Percentiles rank a stretch among this genome's conserved stretches.
These are phyloP conservation scores for Polypterus senegalus DNA, from an alignment of 2,113 vertebrate genomes.

Conservation along the genomic window DNA sequence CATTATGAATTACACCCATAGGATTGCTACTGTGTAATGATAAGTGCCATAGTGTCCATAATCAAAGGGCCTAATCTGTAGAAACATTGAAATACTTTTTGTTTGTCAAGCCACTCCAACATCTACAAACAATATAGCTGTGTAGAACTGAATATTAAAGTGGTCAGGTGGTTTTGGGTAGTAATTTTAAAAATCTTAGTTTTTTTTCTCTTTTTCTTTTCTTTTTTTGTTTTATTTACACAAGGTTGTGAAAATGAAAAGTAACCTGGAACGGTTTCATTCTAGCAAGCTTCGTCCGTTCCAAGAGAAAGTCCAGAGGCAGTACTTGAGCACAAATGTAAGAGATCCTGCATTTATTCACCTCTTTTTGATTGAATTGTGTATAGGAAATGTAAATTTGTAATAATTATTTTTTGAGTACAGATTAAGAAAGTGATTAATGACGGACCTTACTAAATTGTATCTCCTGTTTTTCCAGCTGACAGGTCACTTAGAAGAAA, in stretches of 20 bases:
- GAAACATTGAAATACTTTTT: no score
- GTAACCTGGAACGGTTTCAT: conserved; percentile 92
- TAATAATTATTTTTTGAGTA: neutral
- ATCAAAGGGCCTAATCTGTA: no score
- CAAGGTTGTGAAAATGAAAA: conserved; percentile 90
- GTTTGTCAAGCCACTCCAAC: no score
- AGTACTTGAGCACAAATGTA: conserved; percentile 95
- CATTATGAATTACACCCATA: no score
- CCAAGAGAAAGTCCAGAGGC: conserved; percentile 87
- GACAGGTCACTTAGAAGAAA: conserved; percentile 87
- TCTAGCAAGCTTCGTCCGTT: conserved; percentile 88
- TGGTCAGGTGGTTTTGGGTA: neutral
- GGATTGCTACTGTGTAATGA: no score
- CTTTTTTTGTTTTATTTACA: conserved; percentile 12
- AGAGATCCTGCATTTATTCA: conserved; percentile 28
- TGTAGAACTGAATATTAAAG: no score
- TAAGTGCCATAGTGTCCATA: no score
- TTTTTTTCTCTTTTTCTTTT: neutral
- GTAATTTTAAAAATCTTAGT: neutral
- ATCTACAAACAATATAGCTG: no score
- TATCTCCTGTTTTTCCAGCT: conserved; percentile 48
- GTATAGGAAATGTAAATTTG: no score
- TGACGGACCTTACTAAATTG: neutral
- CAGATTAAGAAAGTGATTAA: neutral
- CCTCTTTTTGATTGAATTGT: no score